A percentile compares a stretch with the other conserved stretches of the same genome.
Conservation (phyloP, 2,888 invertebrate genomes). For the Coleophora flavipennella region DNA sequence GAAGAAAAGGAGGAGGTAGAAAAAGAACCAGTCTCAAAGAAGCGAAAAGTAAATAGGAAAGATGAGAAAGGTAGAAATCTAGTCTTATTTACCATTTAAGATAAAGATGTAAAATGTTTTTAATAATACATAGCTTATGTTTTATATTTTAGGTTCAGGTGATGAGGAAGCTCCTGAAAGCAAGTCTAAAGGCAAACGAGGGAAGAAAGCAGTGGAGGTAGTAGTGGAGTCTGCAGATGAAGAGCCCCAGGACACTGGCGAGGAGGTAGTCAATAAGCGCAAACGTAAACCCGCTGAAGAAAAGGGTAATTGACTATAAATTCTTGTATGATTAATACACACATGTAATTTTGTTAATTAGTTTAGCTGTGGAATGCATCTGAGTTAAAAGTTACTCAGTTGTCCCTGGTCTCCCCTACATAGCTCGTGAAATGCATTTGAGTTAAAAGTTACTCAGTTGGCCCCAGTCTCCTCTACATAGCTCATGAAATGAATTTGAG, state of each 20-base stretch:
- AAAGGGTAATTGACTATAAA: constrained; percentile 61
- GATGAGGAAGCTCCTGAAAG: constrained; percentile 39
- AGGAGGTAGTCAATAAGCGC: constrained; percentile 40
- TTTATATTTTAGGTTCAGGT: constrained; percentile 22
- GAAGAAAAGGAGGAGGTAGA: constrained; percentile 30
- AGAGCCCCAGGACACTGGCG: constrained; percentile 38
- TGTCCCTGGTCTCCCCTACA: too few species aligned
- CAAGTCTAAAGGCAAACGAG: constrained; percentile 45
- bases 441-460: too few species aligned
- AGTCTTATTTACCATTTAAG: not conserved
- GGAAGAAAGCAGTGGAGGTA: constrained; percentile 43
- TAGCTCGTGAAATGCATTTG: too few species aligned
- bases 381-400: too few species aligned
- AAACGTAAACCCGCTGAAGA: constrained; percentile 53
- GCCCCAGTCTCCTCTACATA: too few species aligned
- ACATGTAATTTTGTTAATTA: constrained; percentile 36
- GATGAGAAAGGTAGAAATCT: constrained; percentile 44
- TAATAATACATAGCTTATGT: not conserved
- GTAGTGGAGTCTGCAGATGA: constrained; percentile 28
- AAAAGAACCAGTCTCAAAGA: constrained; percentile 33
- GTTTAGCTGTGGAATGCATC: too few species aligned
- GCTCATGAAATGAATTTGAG: too few species aligned
- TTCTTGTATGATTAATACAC: constrained; percentile 25
- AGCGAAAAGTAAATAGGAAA: constrained; percentile 40
- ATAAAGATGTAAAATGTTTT: not conserved